Conservation (phyloP, 2,797 vertebrate genomes). For the Sylvia borin region DNA sequence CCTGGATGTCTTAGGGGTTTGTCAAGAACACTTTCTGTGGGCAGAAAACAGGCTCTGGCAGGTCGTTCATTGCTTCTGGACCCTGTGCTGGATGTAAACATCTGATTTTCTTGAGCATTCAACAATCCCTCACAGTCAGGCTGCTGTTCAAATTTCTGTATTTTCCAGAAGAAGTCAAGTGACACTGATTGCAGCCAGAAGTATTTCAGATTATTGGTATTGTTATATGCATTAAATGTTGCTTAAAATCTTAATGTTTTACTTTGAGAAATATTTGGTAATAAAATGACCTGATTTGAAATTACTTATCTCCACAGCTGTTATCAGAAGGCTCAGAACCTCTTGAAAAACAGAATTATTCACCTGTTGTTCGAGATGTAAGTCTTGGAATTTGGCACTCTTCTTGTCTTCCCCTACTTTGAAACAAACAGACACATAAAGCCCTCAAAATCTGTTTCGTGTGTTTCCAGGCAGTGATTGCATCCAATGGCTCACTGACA, state of each 20-base stretch:
- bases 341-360: constrained; percentile 88
- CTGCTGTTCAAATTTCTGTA: background rate
- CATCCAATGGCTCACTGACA: constrained; percentile 90
- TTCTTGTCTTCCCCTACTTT: background rate
- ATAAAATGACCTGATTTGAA: background rate
- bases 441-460: constrained; percentile 33
- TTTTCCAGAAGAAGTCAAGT: background rate
- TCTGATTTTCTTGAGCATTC: background rate
- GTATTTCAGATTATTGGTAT: background rate
- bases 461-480: constrained; percentile 91
- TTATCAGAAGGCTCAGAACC: constrained; percentile 87
- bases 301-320: constrained; percentile 77
- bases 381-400: constrained; percentile 67
- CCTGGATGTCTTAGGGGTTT: background rate
- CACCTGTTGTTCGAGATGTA: constrained; percentile 91
- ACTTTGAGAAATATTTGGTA: background rate
- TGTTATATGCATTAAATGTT: background rate
- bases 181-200: background rate
- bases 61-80: background rate
- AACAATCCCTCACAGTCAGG: background rate
- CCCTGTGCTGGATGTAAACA: background rate
- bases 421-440: background rate
- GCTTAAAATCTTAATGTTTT: background rate
- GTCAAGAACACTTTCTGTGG: background rate
- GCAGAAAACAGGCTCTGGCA: background rate